Base-by-base conservation (phyloP, 2,888 invertebrate genomes). In the Serripes groenlandicus region DNA sequence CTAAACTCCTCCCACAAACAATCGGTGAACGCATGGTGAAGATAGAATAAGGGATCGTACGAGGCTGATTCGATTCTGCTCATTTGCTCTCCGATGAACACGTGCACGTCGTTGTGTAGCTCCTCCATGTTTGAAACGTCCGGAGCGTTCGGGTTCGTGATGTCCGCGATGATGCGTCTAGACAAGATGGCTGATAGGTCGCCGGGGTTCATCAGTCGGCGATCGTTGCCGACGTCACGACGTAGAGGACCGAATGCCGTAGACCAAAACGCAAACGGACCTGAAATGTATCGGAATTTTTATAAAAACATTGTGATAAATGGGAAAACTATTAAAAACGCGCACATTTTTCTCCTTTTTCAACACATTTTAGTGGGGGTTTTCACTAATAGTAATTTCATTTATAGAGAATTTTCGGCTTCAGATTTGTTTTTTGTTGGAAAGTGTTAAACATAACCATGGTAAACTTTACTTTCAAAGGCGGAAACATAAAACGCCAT, bases 1-100 rank as follows among this genome's bases (percentile, higher is more conserved):
- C 91, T 75, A 79, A 92, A 92, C 60, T 90, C 83, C 66, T 91
- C 90, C 92, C 92, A 92, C n/a, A 92, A 54, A 83, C 88, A 91
- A 77, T 92, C 92, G 7, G 91, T 88, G 71, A 89, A 92, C 0
- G 91, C 89, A 71, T 92, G 92, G 75, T 91, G 90, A 7, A 90
- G 52, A 81, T 88, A 92, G 77, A 92, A 92, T 28, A 90, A 60
- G 0, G 92, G 91, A 72, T 92, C 92, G 72, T 87, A 90, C 0
- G 92, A 88, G 0, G 92, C 90, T 0, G 91, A 90, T 72, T 91
- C 89, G 34, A 92, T 87, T 26, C 87, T 73, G 52, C 86, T 90
- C 91, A 92, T 91, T 37, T 90, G 89, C 21, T 92, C 91, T 0
- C 92, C 92, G 7, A 92, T 79, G 71, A 72, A 92, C 5, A 91